phyloP scores from a whole-genome alignment of 2,797 vertebrate genomes.

The Phrynocephalus guinanensis region DNA sequence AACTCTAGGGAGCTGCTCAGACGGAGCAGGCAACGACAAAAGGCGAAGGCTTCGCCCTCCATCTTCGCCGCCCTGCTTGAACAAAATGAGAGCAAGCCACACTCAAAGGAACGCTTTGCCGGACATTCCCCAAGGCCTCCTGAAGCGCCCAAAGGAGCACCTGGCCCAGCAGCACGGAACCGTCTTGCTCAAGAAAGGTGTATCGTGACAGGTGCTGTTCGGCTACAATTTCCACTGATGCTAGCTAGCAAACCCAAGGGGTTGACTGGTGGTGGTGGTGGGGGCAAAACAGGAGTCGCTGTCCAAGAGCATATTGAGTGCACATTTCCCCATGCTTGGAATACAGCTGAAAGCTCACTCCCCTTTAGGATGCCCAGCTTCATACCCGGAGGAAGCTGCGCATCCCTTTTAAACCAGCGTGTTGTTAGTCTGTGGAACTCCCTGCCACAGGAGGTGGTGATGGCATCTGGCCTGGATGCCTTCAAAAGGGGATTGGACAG shows the following conservation, averaged over 20 bases:
- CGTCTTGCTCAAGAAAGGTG: not conserved
- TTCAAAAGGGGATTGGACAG: too few species aligned
- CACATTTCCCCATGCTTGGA: not conserved
- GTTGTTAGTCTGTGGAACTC: too few species aligned
- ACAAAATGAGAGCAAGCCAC: not conserved
- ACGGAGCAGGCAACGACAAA: not conserved
- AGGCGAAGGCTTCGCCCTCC: too few species aligned
- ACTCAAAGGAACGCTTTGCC: too few species aligned
- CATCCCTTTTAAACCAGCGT: too few species aligned
- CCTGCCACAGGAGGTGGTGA: too few species aligned
- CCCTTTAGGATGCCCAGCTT: too few species aligned
- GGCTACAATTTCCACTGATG: not conserved
- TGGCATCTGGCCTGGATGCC: too few species aligned
- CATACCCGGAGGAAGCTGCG: too few species aligned
- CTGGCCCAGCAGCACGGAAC: too few species aligned
- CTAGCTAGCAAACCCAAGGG: not conserved
- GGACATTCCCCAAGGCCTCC: too few species aligned
- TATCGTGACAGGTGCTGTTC: not conserved
- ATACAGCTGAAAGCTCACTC: not conserved
- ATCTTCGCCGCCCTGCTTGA: not conserved
- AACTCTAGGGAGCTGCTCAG: too few species aligned
- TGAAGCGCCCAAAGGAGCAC: not conserved
- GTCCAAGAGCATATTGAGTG: not conserved
- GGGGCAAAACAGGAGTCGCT: not conserved
- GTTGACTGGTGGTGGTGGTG: not conserved